Conservation (phyloP, 1,140 invertebrate genomes). For the Diuraphis noxia region DNA sequence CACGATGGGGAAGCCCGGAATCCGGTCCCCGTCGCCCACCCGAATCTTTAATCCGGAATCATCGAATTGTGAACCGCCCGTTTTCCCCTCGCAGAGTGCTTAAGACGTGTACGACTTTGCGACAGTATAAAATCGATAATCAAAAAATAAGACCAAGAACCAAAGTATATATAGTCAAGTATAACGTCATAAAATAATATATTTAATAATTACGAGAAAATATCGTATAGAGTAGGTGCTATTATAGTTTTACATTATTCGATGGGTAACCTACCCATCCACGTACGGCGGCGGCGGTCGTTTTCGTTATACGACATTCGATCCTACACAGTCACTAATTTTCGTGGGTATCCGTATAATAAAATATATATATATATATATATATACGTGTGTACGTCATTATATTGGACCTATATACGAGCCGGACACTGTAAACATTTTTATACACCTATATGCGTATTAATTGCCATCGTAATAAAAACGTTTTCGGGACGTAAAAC, state of each 20-base stretch:
- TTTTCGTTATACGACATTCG: slow-evolving; percentile 14
- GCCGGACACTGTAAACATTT: background rate
- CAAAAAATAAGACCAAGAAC: background rate
- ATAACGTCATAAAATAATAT: too few species aligned
- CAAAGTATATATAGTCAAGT: too few species aligned
- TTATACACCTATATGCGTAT: background rate
- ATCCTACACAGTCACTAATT: background rate
- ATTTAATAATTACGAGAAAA: too few species aligned
- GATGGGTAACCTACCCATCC: background rate
- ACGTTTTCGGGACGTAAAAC: slow-evolving; percentile 38
- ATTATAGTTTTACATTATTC: background rate
- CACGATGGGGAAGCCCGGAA: background rate
- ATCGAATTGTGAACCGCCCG: background rate
- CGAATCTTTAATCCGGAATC: slow-evolving; percentile 13
- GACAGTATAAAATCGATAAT: slow-evolving; percentile 3
- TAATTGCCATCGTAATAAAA: slow-evolving; percentile 48
- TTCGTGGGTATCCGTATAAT: background rate
- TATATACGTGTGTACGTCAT: background rate
- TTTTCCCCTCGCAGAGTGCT: background rate
- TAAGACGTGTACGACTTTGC: background rate
- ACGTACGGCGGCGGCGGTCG: background rate
- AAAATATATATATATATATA: background rate
- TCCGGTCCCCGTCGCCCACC: background rate
- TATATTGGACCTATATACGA: background rate
- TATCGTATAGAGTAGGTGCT: too few species aligned